Evolutionary conservation across 2,797 vertebrate species (phyloP), one percentile per base, ranked within the genome.

Genomic region (Rhadinocentrus ornatus): DNA sequence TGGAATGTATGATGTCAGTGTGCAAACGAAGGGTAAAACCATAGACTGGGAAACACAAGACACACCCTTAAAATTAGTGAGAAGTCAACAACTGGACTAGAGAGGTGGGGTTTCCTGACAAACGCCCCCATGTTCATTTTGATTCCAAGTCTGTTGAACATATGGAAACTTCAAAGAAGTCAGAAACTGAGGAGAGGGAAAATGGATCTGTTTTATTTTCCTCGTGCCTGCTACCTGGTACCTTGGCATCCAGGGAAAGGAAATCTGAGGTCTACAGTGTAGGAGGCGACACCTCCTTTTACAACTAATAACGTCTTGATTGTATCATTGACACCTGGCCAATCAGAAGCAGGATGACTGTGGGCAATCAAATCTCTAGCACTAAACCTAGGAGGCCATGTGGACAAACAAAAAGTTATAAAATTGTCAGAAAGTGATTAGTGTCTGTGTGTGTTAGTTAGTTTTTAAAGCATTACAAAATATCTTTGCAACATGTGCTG

Each of bases 1-100:
- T 67, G 91, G 91, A 93, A 93, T 93, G 90, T 54, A 90, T 89
- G 91, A 92, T 83, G 84, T 93, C 89, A 93, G 73, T 37, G 81
- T 78, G 72, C 80, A 85, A 83, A 83, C 26, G 59, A 77, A 83
- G 86, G 75, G 62, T 66, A 76, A 87, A 91, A 80, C 86, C 87
- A 70, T 72, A 66, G 80, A 48, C 89, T 90, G 87, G 85, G 91
- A 92, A 93, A 87, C 78, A 86, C 79, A 62, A 85, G 83, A 82
- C 83, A 69, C 84, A 74, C 77, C 85, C 82, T 83, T 65, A 67
- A 86, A 87, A 86, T 84, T 56, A 79, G 78, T 26, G 46, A 78
- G 80, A 78, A 86, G 77, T 87, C 87, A 87, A 86, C 84, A 80
- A 75, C 44, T 63, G 54, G 73, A 86, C 86, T 72, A 64, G 64